A percentile compares a stretch with the other conserved stretches of the same genome.
Evolutionary conservation across 1,140 invertebrate genomes (phyloP).

Genomic region (Drosophila pandora): DNA sequence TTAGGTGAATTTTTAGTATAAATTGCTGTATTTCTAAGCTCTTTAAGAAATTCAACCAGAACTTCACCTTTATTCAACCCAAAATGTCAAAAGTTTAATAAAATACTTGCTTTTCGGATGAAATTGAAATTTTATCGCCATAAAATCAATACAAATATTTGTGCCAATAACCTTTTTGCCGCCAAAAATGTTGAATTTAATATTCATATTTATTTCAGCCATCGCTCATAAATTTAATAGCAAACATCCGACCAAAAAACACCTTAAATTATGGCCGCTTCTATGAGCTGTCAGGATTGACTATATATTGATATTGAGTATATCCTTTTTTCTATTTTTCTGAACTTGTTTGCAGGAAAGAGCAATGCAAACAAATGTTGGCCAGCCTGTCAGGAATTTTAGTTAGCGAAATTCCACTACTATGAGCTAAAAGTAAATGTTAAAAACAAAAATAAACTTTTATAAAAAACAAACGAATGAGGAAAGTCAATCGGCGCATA

Average conservation of each 20-base stretch:
- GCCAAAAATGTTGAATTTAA: constrained; percentile 46
- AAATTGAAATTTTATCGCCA: constrained; percentile 58
- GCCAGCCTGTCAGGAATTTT: constrained; percentile 33
- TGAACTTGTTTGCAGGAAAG: constrained; percentile 31
- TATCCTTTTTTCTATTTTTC: constrained; percentile 10
- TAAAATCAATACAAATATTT: constrained; percentile 73
- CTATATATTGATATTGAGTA: constrained; percentile 13
- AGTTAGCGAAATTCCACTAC: constrained; percentile 29
- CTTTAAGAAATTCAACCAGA: neutral
- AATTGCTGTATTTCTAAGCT: too few species aligned
- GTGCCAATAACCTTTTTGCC: constrained; percentile 42
- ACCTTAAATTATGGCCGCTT: constrained; percentile 39
- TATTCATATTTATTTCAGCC: constrained; percentile 53
- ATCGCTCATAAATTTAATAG: constrained; percentile 52
- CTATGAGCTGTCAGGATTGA: constrained; percentile 12
- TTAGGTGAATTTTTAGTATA: neutral
- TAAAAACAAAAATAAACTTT: neutral
- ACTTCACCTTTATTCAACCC: neutral
- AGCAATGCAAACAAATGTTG: constrained; percentile 50
- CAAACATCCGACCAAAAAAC: constrained; percentile 27
- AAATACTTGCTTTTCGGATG: constrained; percentile 16
- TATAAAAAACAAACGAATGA: neutral
- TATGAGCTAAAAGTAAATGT: constrained; percentile 4
- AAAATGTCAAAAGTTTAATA: neutral
- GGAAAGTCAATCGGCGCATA: neutral